Percentiles rank a stretch among this genome's conserved stretches.
phyloP scores from a whole-genome alignment of 2,888 invertebrate genomes.

The Melipona beecheii region DNA sequence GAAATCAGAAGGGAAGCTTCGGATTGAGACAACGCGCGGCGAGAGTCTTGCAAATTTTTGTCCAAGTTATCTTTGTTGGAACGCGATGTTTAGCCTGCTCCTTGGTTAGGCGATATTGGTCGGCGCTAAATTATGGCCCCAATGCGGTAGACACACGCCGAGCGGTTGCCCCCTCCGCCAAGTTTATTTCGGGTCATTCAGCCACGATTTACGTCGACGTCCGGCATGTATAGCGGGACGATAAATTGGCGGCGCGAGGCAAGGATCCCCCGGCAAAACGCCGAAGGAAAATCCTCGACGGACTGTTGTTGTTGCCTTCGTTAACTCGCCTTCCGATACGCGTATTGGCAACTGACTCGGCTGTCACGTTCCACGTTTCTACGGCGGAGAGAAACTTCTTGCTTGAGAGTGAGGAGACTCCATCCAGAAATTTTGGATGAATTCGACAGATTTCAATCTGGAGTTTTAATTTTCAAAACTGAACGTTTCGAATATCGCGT shows the following conservation, averaged over 20 bases:
- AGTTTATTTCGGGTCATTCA: constrained; percentile 58
- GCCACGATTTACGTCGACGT: constrained; percentile 57
- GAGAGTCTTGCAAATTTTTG: constrained; percentile 34
- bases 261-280: constrained; percentile 23
- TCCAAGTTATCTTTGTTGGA: constrained; percentile 41
- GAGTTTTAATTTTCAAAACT: no score
- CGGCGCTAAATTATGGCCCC: constrained; percentile 43
- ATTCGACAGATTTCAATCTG: no score
- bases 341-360: no score
- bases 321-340: not conserved
- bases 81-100: constrained; percentile 35
- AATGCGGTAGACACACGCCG: constrained; percentile 38
- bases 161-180: constrained; percentile 21
- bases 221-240: constrained; percentile 36
- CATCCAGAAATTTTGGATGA: no score
- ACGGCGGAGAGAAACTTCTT: no score
- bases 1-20: no score
- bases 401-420: no score
- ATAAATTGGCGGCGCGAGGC: constrained; percentile 43
- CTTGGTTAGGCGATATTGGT: constrained; percentile 43
- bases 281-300: constrained; percentile 45
- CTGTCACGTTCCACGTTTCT: no score
- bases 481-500: no score
- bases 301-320: constrained; percentile 27
- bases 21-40: not conserved